A percentile compares a stretch with the other conserved stretches of the same genome.
phyloP scores from a whole-genome alignment of 64 coral and sea anemone species.

The Astreopora myriophthalma region DNA sequence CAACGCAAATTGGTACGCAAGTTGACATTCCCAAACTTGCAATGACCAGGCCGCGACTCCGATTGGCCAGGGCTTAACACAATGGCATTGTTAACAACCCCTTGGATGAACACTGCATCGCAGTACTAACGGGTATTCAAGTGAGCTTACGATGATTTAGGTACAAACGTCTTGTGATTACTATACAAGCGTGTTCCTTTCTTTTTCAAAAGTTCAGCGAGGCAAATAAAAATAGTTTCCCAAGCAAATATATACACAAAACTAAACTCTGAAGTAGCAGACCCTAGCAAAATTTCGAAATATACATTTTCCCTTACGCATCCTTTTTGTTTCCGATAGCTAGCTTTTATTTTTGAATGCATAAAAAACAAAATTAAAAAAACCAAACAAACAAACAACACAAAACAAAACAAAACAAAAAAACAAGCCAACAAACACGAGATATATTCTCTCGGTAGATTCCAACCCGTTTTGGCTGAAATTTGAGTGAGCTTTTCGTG shows the following conservation, averaged over 20 bases:
- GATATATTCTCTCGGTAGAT: not conserved
- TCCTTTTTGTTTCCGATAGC: not conserved
- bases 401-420: no score
- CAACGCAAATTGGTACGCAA: no score
- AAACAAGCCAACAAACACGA: not conserved
- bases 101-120: no score
- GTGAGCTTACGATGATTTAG: not conserved
- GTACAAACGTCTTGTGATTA: not conserved
- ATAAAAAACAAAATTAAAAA: slow-evolving; percentile 38
- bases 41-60: no score
- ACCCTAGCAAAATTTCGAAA: slow-evolving; percentile 29
- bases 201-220: slow-evolving; percentile 23
- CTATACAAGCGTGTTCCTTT: not conserved
- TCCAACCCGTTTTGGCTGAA: not conserved
- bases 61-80: no score
- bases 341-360: not conserved
- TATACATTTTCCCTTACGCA: not conserved
- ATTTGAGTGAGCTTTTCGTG: not conserved
- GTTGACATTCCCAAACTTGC: no score
- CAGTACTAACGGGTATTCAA: not conserved
- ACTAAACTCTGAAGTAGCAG: not conserved
- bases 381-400: no score
- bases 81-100: no score
- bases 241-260: slow-evolving; percentile 58
- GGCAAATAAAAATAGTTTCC: slow-evolving; percentile 30